Conservation (phyloP, 2,113 vertebrate genomes). For the Xiphophorus couchianus region DNA sequence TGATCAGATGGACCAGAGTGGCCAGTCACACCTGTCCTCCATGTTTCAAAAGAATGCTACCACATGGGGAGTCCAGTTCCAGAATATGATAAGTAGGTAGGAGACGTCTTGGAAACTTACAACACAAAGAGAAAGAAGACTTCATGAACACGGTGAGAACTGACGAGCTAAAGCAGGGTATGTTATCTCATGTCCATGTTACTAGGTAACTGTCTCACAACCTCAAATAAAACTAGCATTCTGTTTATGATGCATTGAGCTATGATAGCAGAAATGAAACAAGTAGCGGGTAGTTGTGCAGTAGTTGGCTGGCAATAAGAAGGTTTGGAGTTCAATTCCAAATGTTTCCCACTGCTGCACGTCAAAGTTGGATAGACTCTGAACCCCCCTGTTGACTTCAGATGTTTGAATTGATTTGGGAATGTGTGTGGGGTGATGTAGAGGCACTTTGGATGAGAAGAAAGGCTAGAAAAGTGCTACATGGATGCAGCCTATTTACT, state of each 20-base stretch:
- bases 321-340: neutral
- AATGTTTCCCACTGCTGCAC: neutral
- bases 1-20: no score
- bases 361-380: neutral
- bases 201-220: neutral
- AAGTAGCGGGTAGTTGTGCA: neutral
- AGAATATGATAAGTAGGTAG: neutral
- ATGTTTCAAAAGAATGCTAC: no score
- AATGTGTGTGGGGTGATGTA: neutral
- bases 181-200: neutral
- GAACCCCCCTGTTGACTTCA: neutral
- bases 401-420: neutral
- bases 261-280: neutral
- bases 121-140: neutral
- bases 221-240: neutral
- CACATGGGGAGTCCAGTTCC: no score
- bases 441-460: neutral
- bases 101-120: neutral
- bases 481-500: neutral
- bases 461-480: neutral
- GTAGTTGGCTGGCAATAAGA: neutral
- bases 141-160: neutral
- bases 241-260: neutral
- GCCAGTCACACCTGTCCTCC: no score
- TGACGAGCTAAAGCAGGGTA: neutral